Conservation (phyloP, 1,140 invertebrate species). For the Aphaenogaster rudis region DNA sequence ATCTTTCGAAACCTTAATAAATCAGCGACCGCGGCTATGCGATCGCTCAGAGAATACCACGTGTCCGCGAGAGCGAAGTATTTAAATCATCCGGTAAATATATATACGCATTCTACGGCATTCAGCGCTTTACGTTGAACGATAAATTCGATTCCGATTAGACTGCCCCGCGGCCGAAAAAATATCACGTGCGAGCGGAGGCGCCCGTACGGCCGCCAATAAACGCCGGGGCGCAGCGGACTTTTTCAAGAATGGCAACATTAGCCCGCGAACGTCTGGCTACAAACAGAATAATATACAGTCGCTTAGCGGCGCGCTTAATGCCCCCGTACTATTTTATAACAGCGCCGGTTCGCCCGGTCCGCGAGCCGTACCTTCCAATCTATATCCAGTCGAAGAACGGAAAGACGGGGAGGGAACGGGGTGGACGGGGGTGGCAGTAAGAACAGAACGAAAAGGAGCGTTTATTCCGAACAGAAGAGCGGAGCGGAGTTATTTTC, state of each 20-base stretch:
- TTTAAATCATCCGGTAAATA: slow-evolving; percentile 24
- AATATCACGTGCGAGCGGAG: slow-evolving; percentile 66
- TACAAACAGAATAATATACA: slow-evolving; percentile 76
- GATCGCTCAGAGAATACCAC: slow-evolving; percentile 16
- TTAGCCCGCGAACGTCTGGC: slow-evolving; percentile 44
- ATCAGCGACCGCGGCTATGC: not conserved
- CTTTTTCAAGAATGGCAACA: slow-evolving; percentile 67
- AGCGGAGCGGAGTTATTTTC: slow-evolving; percentile 73
- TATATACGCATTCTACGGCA: not conserved
- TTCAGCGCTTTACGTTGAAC: slow-evolving; percentile 18
- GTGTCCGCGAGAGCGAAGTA: not conserved
- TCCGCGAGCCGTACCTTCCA: slow-evolving; percentile 52
- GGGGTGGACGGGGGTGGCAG: not conserved
- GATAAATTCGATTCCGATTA: slow-evolving; percentile 48
- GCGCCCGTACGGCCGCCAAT: slow-evolving; percentile 51
- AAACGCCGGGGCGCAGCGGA: slow-evolving; percentile 53
- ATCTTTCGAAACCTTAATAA: slow-evolving; percentile 30
- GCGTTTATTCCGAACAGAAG: slow-evolving; percentile 62
- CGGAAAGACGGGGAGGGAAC: slow-evolving; percentile 33
- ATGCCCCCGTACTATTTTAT: slow-evolving; percentile 68
- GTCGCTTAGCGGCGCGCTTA: slow-evolving; percentile 66
- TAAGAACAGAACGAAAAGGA: slow-evolving; percentile 39
- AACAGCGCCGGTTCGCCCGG: slow-evolving; percentile 26
- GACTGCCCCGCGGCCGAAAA: slow-evolving; percentile 31
- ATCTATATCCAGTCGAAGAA: slow-evolving; percentile 49